Base-by-base conservation (phyloP, 2,888 invertebrate genomes). In the Gymnosoma rotundatum region DNA sequence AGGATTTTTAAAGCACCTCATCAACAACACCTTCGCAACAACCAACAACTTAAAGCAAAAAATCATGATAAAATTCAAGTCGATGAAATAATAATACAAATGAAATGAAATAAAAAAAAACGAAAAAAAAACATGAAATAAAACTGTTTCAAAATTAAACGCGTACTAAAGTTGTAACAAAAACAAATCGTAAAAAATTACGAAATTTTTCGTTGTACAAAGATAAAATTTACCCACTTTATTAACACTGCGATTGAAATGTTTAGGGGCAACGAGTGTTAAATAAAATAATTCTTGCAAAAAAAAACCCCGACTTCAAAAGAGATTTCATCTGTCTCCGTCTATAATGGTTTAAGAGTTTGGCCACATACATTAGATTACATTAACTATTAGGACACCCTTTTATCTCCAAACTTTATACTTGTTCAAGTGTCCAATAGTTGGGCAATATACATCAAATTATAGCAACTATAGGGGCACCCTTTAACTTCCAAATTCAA, bases 141-240 rank as follows among this genome's bases (percentile, higher is more conserved):
- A 73, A 67, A 61, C 66, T 54, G 73, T 83, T 83, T 78, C 78
- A 73, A 83, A 73, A 78, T 72, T 67, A 48, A 61, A 76, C 82
- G 82, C 76, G 79, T 61, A 80, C 60, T 45, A 60, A 52, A 78
- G 61, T 63, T 69, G 52, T 54, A 45, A 45, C 61, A 67, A 69
- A 69, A 67, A 67, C 56, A 48, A 61, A 50, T 10, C 36, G 58
- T 52, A 54, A 38, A 21, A 56, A 36, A 78, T 82, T 82, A 78
- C 82, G 82, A 78, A 67, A 78, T 66, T 66, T 67, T 74, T 76
- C 58, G 61, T 66, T 73, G 60, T 36, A 66, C 64, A 66, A 66
- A 56, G 42, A 70, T 81, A 64, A 79, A 54, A 32, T 60, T 73
- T 70, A 32, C 52, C 20, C 54, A 16, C 14, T 61, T 58, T 58